Base-by-base conservation (phyloP, 2,888 invertebrate species). In the Polydrusus pterygomalis region DNA sequence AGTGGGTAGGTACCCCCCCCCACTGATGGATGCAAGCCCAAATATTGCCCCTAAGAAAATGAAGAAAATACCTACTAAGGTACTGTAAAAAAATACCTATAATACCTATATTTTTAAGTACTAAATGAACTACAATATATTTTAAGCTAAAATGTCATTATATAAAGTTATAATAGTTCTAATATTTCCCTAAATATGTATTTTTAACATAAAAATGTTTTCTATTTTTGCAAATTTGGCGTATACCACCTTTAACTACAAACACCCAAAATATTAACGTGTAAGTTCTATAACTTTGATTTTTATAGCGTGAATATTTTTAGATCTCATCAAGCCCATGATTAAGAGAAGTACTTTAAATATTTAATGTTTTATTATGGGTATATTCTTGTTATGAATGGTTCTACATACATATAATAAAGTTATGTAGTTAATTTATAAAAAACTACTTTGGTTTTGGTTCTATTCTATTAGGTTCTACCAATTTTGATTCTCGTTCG, bases 311-410 rank as follows among this genome's bases (percentile, higher is more conserved):
- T 47, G 15, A 47, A 9, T 0, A 17, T 47, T 47, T 17, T n/a
- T 47, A 47, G 6, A 43, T n/a, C 1, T 3, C 1, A 43, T 34
- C 17, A n/a, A 17, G 17, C n/a, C 9, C 47, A 47, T 8, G 8
- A 17, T 47, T 47, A 47, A 47, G 47, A 47, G 47, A 47, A 17
- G 47, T 47, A 17, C 47, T 47, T 45, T 45, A 45, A 43, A 30
- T 6, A 30, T 2, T 30, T 30, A 30, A 25, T 3, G 1, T 43
- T 43, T 13, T 43, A 43, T 43, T n/a, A 43, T 34, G 8, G 2
- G 2, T 3, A 6, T 34, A 34, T 9, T 34, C 8, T 7, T 34
- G 10, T 25, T 25, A 25, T 25, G 34, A 7, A 3, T 34, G 34
- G 7, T 34, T 7, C 34, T 7, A 34, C 8, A 5, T 25, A 25